phyloP scores from a whole-genome alignment of 2,113 vertebrate genomes.

The Carettochelys insculpta region DNA sequence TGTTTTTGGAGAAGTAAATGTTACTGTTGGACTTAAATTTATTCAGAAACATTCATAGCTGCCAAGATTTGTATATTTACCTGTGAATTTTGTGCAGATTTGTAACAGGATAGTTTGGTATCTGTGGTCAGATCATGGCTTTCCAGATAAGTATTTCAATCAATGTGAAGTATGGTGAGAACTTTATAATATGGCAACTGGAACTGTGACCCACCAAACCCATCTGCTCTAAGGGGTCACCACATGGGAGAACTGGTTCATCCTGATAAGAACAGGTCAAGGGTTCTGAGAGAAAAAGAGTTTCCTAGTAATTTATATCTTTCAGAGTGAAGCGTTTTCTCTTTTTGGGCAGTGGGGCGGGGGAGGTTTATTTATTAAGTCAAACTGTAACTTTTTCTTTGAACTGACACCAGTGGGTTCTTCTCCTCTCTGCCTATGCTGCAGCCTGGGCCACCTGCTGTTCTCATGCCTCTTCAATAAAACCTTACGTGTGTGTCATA shows the following conservation, averaged over 20 bases:
- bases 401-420: too few relatives aligned
- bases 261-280: rapidly evolving
- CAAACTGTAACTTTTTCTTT: neutral
- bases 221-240: neutral
- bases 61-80: neutral
- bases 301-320: neutral
- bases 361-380: neutral
- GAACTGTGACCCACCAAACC: neutral
- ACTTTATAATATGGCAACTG: neutral
- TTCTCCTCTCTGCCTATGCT: neutral
- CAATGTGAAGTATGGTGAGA: neutral
- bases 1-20: neutral
- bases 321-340: neutral
- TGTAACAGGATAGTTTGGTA: neutral
- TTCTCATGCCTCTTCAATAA: neutral
- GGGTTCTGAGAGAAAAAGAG: neutral
- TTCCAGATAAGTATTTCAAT: neutral
- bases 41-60: neutral
- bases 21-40: neutral
- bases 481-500: rapidly evolving
- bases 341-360: neutral
- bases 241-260: neutral
- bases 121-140: neutral
- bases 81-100: neutral
- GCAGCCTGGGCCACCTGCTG: neutral